Percentiles rank a stretch among this genome's conserved stretches.
Conservation (phyloP, 2,113 vertebrate genomes). For the Protomyctophum bolini region DNA sequence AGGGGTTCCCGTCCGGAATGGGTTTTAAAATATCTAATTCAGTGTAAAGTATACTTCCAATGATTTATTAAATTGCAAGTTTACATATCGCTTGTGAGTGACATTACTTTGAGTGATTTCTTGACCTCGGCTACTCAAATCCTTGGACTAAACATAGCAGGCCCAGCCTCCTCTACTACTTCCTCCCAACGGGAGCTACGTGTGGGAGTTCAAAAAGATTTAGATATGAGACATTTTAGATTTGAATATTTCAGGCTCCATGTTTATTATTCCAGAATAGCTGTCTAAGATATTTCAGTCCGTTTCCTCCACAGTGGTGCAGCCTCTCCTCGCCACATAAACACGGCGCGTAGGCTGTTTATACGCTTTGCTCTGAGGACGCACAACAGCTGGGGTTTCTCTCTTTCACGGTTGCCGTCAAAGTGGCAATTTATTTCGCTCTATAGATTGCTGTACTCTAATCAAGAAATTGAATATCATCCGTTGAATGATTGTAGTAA, state of each 20-base stretch:
- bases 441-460: neutral
- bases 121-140: constrained; percentile 24
- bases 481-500: neutral
- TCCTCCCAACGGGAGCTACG: constrained; percentile 45
- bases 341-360: neutral
- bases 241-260: constrained; percentile 39
- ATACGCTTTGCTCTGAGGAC: constrained; percentile 6
- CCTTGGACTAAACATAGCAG: constrained; percentile 35
- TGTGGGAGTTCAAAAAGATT: constrained; percentile 54
- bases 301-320: constrained; percentile 16
- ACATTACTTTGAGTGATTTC: constrained; percentile 14
- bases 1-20: no score
- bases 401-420: neutral
- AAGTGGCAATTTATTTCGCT: neutral
- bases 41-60: neutral
- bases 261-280: constrained; percentile 59
- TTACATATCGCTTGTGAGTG: neutral
- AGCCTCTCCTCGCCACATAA: neutral
- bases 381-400: neutral
- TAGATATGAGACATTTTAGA: constrained; percentile 24
- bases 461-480: no score
- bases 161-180: constrained; percentile 33
- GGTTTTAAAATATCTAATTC: neutral
- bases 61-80: neutral
- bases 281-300: constrained; percentile 30